Evolutionary conservation across 2,113 vertebrate genomes (phyloP), one percentile per base, ranked within the genome.

Genomic region (Callaeas wilsoni): DNA sequence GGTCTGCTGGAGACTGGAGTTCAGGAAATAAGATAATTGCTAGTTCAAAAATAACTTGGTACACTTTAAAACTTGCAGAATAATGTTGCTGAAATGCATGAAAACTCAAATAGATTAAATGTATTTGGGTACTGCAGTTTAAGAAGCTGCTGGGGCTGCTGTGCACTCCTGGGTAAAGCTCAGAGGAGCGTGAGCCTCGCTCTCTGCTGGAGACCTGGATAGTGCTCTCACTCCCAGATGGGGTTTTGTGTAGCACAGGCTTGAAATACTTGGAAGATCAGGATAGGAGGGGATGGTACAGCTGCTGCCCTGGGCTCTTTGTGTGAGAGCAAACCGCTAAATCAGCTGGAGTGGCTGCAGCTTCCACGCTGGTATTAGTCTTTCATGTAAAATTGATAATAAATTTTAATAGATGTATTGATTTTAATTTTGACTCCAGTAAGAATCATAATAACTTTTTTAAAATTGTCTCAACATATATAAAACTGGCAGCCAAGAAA

Each of bases 1-100:
- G n/a, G 20, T 47, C 60, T 78, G 39, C 37, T 42, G 14, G 35
- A 41, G 46, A 23, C 75, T 17, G 23, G n/a, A 65, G 26, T 62
- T 9, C 46, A 68, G 60, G 81, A 91, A 85, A 65, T n/a, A 35
- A 47, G 44, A 15, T 55, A 83, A 65, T 44, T 71, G 29, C 29
- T 67, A n/a, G 33, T 82, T 83, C 29, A 87, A 55, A 94, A 91
- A 83, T 85, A 71, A 69, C 11, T 3, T 14, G 14, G 7, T 60
- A 12, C 15, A 5, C 20, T 84, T 79, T 7, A 84, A 56, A 89
- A 79, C 62, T 75, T 79, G 63, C 16, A 56, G n/a, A 93, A 59
- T 29, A 52, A 23, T 4, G 5, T 42, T 0, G 0, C 32, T 49
- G 74, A 77, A 75, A 30, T 55, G 33, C 46, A 7, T 16, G 37